Conservation (phyloP, 1,140 invertebrate species). For the Saccostrea glomerata region DNA sequence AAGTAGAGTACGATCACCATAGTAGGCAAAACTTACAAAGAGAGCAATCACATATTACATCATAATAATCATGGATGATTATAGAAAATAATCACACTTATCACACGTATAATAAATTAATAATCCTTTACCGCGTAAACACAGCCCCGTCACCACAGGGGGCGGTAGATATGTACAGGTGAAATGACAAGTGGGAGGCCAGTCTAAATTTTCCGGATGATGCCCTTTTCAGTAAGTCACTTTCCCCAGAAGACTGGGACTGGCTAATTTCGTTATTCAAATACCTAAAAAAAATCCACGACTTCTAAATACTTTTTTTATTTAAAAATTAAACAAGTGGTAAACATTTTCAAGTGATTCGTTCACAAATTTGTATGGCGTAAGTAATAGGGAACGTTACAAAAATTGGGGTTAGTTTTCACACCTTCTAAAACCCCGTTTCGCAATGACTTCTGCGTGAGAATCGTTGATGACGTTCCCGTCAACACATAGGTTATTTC, state of each 20-base stretch:
- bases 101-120: constrained; percentile 35
- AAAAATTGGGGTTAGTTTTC: background rate
- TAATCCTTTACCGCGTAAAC: constrained; percentile 87
- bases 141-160: constrained; percentile 92
- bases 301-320: no score
- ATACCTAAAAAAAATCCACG: constrained; percentile 54
- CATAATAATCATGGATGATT: no score
- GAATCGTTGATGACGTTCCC: constrained; percentile 88
- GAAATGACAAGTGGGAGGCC: constrained; percentile 85
- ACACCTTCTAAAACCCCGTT: constrained; percentile 90
- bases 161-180: constrained; percentile 92
- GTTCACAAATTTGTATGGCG: no score
- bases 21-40: no score
- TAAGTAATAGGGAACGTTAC: no score
- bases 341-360: no score
- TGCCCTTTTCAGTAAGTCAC: constrained; percentile 15
- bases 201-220: constrained; percentile 70
- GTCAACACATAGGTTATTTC: constrained; percentile 69
- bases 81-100: no score
- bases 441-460: constrained; percentile 93
- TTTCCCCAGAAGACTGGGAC: constrained; percentile 36
- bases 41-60: no score
- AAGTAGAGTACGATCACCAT: background rate
- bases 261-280: constrained; percentile 66
- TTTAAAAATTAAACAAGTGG: no score